Conservation (phyloP, 2,797 vertebrate species). For the Cirrhinus molitorella region DNA sequence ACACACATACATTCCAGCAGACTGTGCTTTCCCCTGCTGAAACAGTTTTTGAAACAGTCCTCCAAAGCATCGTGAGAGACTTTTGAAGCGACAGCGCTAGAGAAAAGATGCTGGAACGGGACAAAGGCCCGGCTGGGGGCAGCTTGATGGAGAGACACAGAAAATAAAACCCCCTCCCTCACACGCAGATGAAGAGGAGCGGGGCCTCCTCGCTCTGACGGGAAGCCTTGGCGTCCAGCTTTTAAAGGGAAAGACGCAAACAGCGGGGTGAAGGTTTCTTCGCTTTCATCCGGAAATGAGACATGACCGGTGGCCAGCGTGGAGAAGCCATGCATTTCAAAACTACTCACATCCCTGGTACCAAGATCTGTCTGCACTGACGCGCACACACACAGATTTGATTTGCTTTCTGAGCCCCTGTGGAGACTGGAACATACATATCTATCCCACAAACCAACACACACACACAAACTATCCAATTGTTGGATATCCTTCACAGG, state of each 20-base stretch:
- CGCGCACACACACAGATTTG: constrained; percentile 9
- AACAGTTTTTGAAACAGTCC: constrained; percentile 8
- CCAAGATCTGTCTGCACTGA: constrained; percentile 28
- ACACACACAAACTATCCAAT: constrained; percentile 1
- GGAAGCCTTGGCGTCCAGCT: constrained; percentile 32
- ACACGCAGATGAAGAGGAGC: constrained; percentile 52
- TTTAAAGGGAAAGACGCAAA: constrained; percentile 31
- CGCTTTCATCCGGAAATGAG: constrained; percentile 55
- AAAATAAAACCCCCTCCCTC: constrained; percentile 55
- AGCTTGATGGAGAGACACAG: constrained; percentile 56
- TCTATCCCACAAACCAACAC: constrained; percentile 29
- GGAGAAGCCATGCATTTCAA: constrained; percentile 49
- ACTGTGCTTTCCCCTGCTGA: constrained; percentile 3
- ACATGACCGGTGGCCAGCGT: constrained; percentile 28
- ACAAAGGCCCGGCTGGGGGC: constrained; percentile 18
- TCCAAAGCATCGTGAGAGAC: background rate
- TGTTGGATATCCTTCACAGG: constrained; percentile 37
- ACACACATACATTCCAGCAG: background rate
- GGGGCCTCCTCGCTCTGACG: constrained; percentile 19
- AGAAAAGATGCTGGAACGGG: constrained; percentile 14
- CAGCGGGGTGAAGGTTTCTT: constrained; percentile 11
- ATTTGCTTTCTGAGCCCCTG: constrained; percentile 21
- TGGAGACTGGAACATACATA: constrained; percentile 19
- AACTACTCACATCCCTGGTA: constrained; percentile 30
- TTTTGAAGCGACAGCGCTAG: constrained; percentile 2